phyloP scores from a whole-genome alignment of 2,888 invertebrate genomes.

The Lepas anatifera region DNA sequence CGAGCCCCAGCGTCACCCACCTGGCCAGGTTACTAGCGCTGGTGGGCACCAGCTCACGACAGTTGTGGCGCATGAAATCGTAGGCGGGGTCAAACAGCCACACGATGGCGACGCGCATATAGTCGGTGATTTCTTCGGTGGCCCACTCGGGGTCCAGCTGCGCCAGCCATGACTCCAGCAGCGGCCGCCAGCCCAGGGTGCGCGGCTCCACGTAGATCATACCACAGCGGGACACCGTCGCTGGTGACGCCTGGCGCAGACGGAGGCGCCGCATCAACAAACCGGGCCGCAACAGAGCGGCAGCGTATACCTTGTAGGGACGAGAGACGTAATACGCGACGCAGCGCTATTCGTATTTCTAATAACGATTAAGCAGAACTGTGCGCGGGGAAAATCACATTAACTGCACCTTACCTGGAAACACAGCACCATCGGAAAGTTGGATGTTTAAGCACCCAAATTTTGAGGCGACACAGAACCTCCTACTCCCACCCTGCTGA shows the following conservation, averaged over 20 bases:
- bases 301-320: too few species aligned
- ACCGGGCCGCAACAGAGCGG: too few species aligned
- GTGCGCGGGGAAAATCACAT: too few species aligned
- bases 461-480: too few species aligned
- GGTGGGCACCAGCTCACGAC: slow-evolving; percentile 17
- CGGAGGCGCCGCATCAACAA: too few species aligned
- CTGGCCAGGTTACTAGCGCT: slow-evolving; percentile 20
- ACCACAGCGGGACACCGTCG: slow-evolving; percentile 78
- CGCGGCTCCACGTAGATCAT: slow-evolving; percentile 88
- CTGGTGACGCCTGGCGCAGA: slow-evolving; percentile 57
- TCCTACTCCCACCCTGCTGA: too few species aligned
- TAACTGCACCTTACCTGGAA: too few species aligned
- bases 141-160: slow-evolving; percentile 29
- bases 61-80: slow-evolving; percentile 20
- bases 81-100: slow-evolving; percentile 23
- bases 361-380: too few species aligned
- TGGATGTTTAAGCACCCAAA: too few species aligned
- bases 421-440: too few species aligned
- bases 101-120: slow-evolving; percentile 18
- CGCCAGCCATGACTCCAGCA: slow-evolving; percentile 33
- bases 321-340: too few species aligned
- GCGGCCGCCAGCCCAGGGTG: slow-evolving; percentile 63
- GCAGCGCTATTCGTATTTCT: too few species aligned
- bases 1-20: slow-evolving; percentile 13
- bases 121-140: slow-evolving; percentile 20